Percentiles rank a stretch among this genome's conserved stretches.
Evolutionary conservation across 2,888 invertebrate genomes (phyloP).

Genomic region (Cerceris ruficornis): DNA sequence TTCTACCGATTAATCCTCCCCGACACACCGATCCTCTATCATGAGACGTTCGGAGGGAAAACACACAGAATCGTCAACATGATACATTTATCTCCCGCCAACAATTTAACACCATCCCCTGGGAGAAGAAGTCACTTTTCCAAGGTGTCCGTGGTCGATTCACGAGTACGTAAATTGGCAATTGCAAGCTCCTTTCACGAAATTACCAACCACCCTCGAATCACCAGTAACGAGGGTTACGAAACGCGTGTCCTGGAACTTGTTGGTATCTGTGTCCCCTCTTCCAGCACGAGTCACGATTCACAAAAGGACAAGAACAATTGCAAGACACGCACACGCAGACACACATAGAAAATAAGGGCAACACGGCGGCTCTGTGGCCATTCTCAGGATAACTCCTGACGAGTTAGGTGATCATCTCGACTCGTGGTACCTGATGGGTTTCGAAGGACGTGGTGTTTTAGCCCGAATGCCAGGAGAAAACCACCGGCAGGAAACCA

Average conservation of each 20-base stretch:
- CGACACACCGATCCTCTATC: too few relatives aligned
- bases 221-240: too few relatives aligned
- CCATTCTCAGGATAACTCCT: not conserved
- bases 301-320: slow-evolving; percentile 14
- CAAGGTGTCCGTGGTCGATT: too few relatives aligned
- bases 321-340: not conserved
- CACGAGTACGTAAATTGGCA: too few relatives aligned
- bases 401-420: not conserved
- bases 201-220: not conserved
- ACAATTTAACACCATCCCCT: too few relatives aligned
- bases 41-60: not conserved
- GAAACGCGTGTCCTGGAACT: too few relatives aligned
- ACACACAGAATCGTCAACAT: not conserved
- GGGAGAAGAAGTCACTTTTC: too few relatives aligned
- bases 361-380: not conserved
- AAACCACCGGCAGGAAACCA: not conserved
- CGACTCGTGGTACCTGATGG: not conserved
- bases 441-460: not conserved
- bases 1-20: too few relatives aligned
- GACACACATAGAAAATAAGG: slow-evolving; percentile 6
- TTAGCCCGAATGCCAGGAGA: not conserved
- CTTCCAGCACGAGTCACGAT: not conserved
- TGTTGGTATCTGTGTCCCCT: not conserved
- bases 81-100: too few relatives aligned
- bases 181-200: not conserved